Evolutionary conservation across 2,888 invertebrate genomes (phyloP).

Genomic region (Scaptomyza flava): DNA sequence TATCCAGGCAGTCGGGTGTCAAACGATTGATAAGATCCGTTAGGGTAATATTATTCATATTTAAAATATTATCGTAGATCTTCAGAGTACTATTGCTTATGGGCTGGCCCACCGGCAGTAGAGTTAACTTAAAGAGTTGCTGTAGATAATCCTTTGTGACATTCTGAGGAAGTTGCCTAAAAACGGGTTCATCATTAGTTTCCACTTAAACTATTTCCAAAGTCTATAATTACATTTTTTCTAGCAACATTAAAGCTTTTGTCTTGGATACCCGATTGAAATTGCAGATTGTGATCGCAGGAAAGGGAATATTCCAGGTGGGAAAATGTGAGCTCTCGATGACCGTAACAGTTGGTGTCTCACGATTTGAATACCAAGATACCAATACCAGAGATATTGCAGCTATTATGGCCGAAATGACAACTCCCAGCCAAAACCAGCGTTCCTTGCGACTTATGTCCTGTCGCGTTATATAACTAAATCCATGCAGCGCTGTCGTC

Average conservation of each 20-base stretch:
- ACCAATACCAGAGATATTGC: constrained; percentile 86
- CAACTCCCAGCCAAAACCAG: constrained; percentile 86
- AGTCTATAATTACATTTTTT: constrained; percentile 83
- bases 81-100: constrained; percentile 63
- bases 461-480: constrained; percentile 88
- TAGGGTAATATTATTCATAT: constrained; percentile 76
- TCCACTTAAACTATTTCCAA: background rate
- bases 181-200: background rate
- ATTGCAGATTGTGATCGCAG: constrained; percentile 86
- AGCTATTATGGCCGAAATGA: constrained; percentile 85
- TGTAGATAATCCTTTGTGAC: constrained; percentile 77
- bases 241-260: constrained; percentile 81
- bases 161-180: constrained; percentile 76
- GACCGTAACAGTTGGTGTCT: constrained; percentile 87
- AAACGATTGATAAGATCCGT: constrained; percentile 73
- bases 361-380: constrained; percentile 87
- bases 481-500: constrained; percentile 89
- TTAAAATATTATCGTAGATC: constrained; percentile 68
- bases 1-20: constrained; percentile 86
- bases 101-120: constrained; percentile 67
- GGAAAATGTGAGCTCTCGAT: constrained; percentile 86
- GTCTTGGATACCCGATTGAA: constrained; percentile 86
- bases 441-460: constrained; percentile 86
- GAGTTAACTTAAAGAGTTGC: constrained; percentile 75
- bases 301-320: constrained; percentile 87